These are phyloP conservation scores for Trachelus troglodyta DNA, from an alignment of 2,888 invertebrate genomes.

Conservation along the genomic window DNA sequence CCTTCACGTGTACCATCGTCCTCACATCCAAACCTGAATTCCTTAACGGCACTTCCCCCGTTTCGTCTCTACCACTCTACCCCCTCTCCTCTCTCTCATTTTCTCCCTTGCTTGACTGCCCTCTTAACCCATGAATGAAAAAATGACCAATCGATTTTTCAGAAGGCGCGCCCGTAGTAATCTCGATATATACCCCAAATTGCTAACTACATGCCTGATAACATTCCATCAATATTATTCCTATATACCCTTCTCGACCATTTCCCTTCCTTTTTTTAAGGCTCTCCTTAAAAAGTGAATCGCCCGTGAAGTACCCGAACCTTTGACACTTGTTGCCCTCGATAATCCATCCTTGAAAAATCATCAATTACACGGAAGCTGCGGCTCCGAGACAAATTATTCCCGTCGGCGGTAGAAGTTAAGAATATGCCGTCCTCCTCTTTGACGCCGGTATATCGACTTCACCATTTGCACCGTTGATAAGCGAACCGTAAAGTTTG, in stretches of 20 bases:
- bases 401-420: neutral
- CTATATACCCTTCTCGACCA: neutral
- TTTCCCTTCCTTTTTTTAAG: neutral
- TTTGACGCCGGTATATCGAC: neutral
- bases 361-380: constrained; percentile 16
- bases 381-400: neutral
- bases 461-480: neutral
- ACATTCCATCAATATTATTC: neutral
- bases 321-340: constrained; percentile 35
- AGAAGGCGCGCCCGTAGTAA: constrained; percentile 21
- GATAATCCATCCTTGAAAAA: constrained; percentile 29
- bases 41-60: constrained; percentile 9
- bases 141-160: constrained; percentile 45
- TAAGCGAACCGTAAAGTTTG: neutral
- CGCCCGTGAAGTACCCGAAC: constrained; percentile 8
- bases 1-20: neutral
- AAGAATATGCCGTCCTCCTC: neutral
- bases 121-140: constrained; percentile 43
- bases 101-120: neutral
- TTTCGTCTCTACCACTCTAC: constrained; percentile 5
- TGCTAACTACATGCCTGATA: constrained; percentile 23
- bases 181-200: constrained; percentile 28
- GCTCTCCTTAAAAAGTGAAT: neutral
- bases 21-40: neutral
- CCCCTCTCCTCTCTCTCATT: constrained; percentile 13